These are phyloP conservation scores for Epinephelus fuscoguttatus DNA, from an alignment of 2,113 vertebrate species.

Conservation along the genomic window DNA sequence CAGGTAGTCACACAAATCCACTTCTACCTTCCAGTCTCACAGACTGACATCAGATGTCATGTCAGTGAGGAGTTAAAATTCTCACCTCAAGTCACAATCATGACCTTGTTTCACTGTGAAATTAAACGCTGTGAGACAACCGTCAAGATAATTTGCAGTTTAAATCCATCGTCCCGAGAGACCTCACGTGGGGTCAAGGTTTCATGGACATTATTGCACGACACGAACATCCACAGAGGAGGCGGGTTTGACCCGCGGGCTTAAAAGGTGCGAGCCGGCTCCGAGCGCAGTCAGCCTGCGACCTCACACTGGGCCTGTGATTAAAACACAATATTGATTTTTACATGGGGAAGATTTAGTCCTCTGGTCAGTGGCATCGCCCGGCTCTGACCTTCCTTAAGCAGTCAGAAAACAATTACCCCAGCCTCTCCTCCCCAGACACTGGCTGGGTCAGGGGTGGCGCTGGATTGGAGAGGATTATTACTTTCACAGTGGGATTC, in stretches of 20 bases:
- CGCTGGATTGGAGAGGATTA: slow-evolving; percentile 67
- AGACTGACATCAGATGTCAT: background rate
- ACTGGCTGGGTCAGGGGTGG: slow-evolving; percentile 64
- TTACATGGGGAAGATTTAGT: slow-evolving; percentile 39
- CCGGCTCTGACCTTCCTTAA: slow-evolving; percentile 49
- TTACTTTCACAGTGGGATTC: slow-evolving; percentile 68
- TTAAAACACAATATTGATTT: slow-evolving; percentile 71
- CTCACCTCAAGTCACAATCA: background rate
- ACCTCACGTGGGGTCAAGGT: slow-evolving; percentile 13
- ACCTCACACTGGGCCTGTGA: slow-evolving; percentile 18
- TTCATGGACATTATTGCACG: slow-evolving; percentile 24
- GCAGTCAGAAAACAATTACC: slow-evolving; percentile 75
- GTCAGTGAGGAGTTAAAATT: background rate
- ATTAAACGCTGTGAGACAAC: slow-evolving; percentile 5
- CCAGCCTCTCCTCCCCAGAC: slow-evolving; percentile 52
- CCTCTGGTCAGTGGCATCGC: slow-evolving; percentile 15
- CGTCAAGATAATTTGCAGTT: slow-evolving; percentile 36
- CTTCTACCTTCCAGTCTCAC: background rate
- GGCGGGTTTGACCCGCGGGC: slow-evolving; percentile 1
- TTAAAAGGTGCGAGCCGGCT: background rate
- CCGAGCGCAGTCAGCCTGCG: background rate
- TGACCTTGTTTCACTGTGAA: slow-evolving; percentile 26
- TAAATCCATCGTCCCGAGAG: slow-evolving; percentile 23
- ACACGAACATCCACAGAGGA: background rate
- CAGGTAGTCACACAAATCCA: too few species aligned